phyloP scores from a whole-genome alignment of 1,140 invertebrate species.

The Babylonia areolata region DNA sequence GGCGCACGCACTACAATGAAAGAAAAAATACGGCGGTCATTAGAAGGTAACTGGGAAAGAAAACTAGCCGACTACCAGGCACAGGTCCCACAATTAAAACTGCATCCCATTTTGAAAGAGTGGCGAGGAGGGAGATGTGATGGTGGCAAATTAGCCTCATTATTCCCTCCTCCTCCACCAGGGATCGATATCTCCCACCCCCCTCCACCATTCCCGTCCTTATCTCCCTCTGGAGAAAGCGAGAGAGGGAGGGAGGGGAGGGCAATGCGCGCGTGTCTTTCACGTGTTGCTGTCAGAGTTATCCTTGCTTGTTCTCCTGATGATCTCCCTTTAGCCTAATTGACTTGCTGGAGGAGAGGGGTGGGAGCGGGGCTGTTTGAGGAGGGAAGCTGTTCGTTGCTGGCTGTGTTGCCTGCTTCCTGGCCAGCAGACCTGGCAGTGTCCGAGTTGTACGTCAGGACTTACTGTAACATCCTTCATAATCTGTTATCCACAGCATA shows the following conservation, averaged over 20 bases:
- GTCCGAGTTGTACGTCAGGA: no score
- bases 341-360: no score
- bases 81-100: neutral
- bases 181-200: neutral
- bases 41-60: slow-evolving; percentile 4
- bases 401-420: no score
- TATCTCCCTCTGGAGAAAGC: neutral
- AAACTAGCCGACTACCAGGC: slow-evolving; percentile 7
- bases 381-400: no score
- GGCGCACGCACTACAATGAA: no score
- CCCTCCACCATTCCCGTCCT: no score
- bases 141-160: slow-evolving; percentile 14
- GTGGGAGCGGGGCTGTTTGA: no score
- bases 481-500: no score
- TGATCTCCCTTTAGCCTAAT: neutral
- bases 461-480: no score
- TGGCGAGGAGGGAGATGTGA: neutral
- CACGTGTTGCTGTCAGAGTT: slow-evolving; percentile 30
- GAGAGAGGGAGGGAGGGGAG: neutral
- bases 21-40: slow-evolving; percentile 6
- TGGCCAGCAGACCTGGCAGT: no score
- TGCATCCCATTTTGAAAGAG: slow-evolving; percentile 1
- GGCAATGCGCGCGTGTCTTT: slow-evolving; percentile 1
- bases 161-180: neutral
- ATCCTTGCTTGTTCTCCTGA: slow-evolving; percentile 7